Percentiles rank a stretch among this genome's conserved stretches.
phyloP scores from a whole-genome alignment of 2,888 invertebrate genomes.

The Harpalus rufipes region DNA sequence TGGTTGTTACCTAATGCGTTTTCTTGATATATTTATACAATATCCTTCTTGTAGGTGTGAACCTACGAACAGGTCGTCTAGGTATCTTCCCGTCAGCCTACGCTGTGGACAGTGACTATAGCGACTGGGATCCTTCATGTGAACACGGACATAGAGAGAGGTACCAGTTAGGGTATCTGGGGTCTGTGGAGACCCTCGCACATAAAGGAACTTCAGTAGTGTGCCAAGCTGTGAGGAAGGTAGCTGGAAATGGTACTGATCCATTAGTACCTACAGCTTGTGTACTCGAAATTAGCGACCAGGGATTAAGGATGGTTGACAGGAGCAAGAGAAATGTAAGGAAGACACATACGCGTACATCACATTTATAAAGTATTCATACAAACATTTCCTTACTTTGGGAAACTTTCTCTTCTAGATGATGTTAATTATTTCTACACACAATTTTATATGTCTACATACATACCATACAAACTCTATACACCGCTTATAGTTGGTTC shows the following conservation, averaged over 20 bases:
- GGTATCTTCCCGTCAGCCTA: constrained; percentile 99
- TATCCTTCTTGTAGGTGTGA: constrained; percentile 84
- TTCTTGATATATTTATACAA: too few species aligned
- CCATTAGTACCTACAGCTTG: constrained; percentile 90
- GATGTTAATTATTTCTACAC: too few species aligned
- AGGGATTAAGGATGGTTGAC: constrained; percentile 97
- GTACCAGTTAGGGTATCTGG: constrained; percentile 94
- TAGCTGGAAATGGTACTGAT: constrained; percentile 85
- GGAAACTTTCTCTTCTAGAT: too few species aligned
- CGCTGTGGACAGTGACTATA: constrained; percentile 97
- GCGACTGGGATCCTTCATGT: constrained; percentile 94
- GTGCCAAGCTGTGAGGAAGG: constrained; percentile 93
- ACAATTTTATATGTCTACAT: too few species aligned
- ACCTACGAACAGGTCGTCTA: constrained; percentile 91
- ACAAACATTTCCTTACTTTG: too few species aligned
- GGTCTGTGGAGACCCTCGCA: constrained; percentile 96
- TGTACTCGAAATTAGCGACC: constrained; percentile 96
- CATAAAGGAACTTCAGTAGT: constrained; percentile 98
- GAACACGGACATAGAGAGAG: constrained; percentile 92
- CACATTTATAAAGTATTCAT: too few species aligned
- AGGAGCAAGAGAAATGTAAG: constrained; percentile 86
- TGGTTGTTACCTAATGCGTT: too few species aligned
- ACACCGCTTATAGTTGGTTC: too few species aligned
- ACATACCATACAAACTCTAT: too few species aligned
- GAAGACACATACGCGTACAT: constrained; percentile 68